Evolutionary conservation across 2,888 invertebrate genomes (phyloP), one percentile per base, ranked within the genome.

Genomic region (Archips xylosteana): DNA sequence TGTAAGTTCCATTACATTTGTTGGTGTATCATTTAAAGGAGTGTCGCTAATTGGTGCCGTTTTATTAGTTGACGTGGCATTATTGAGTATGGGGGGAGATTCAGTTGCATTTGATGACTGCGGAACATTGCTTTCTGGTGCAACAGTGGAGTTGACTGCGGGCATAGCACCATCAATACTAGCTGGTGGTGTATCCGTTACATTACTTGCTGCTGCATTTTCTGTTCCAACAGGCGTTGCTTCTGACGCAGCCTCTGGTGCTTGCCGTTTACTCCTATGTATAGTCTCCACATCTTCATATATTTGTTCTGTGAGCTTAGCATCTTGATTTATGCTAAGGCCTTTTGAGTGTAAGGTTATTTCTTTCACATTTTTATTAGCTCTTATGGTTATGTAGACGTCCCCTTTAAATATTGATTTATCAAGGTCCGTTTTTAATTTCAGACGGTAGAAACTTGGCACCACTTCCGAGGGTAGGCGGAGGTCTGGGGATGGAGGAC

Each of bases 371-470:
- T 82, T 82, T 71, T 81, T 79, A 60, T 77, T 89, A 0, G 95
- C 88, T 72, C 83, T 81, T 60, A 96, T 81, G 32, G 94, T 94
- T 69, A 96, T 95, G 12, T 85, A 89, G 4, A 94, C 90, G 77
- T 92, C 90, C 2, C 95, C 95, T 36, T 84, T 87, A 71, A 94
- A 95, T 42, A 80, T 85, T 1, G 90, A 89, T 47, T 88, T 89
- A 8, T 92, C 89, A 47, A 96, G 87, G 77, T 95, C 91, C 0
- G 95, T 94, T 77, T 87, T 91, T 12, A 96, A 81, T 73, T 94
- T 91, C 2, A 96, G 87, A 65, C 95, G 89, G 81, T 96, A 97
- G 70, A 89, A 92, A 66, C 87, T 89, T 6, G 96, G 97, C 36
- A 86, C 82, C 5, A 96, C 84, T 1, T 89, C 83, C 2, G 87